Conservation (phyloP, 2,797 vertebrate species). For the Neosalanx taihuensis region DNA sequence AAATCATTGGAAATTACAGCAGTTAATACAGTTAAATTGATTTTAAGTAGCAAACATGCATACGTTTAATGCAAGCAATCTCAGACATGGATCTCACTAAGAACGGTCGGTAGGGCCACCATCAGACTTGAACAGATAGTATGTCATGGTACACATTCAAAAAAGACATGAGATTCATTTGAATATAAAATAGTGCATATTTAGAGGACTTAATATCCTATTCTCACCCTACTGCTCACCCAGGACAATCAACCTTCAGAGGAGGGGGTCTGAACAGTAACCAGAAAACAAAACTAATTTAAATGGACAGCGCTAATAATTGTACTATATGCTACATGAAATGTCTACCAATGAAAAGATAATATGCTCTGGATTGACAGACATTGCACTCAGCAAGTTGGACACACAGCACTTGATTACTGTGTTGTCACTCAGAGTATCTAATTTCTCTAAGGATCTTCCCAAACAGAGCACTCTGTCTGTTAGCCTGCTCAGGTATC, state of each 20-base stretch:
- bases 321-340: background rate
- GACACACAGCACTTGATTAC: slow-evolving; percentile 28
- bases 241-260: background rate
- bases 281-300: background rate
- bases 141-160: background rate
- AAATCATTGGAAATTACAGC: slow-evolving; percentile 18
- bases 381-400: slow-evolving; percentile 8
- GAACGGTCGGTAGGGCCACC: background rate
- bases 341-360: slow-evolving; percentile 21
- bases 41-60: slow-evolving; percentile 55
- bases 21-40: slow-evolving; percentile 31
- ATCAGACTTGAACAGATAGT: background rate
- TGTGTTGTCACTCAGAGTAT: slow-evolving; percentile 43
- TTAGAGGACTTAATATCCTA: background rate
- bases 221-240: background rate
- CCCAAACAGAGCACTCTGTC: slow-evolving; percentile 28
- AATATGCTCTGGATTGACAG: slow-evolving; percentile 23
- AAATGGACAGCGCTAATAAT: no score
- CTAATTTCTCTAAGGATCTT: slow-evolving; percentile 24
- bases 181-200: background rate
- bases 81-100: slow-evolving; percentile 15
- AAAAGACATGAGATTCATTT: background rate
- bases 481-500: slow-evolving; percentile 20
- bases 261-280: background rate
- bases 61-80: slow-evolving; percentile 47